Conservation (phyloP, 1,140 invertebrate genomes). For the Oreohelix idahoensis region DNA sequence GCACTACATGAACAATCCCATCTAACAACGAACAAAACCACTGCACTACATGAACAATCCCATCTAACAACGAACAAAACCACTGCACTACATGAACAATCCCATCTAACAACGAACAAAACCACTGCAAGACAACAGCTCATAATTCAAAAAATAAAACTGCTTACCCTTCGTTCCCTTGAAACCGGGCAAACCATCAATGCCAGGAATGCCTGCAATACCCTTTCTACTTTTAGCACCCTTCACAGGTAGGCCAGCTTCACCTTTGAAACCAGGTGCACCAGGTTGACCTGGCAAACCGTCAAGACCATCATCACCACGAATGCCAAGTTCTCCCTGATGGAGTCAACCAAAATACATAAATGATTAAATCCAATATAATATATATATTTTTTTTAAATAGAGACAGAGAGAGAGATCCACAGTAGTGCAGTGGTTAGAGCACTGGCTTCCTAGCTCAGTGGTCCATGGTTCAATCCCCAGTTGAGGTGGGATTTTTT, state of each 20-base stretch:
- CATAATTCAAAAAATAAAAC: not conserved
- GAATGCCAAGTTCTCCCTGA: slow-evolving; percentile 37
- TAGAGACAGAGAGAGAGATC: too few relatives aligned
- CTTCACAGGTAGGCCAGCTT: not conserved
- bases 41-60: too few relatives aligned
- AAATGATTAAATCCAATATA: not conserved
- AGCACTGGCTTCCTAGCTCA: too few relatives aligned
- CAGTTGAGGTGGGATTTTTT: too few relatives aligned
- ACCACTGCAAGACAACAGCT: not conserved
- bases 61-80: too few relatives aligned
- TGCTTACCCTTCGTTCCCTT: slow-evolving; percentile 25
- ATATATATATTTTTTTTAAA: too few relatives aligned
- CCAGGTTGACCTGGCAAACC: slow-evolving; percentile 45
- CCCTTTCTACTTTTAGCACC: slow-evolving; percentile 30
- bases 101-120: too few relatives aligned
- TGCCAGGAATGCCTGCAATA: not conserved
- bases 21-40: too few relatives aligned
- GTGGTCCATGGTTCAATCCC: too few relatives aligned
- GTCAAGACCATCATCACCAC: slow-evolving; percentile 44
- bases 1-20: too few relatives aligned
- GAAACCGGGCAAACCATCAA: slow-evolving; percentile 40
- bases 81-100: too few relatives aligned
- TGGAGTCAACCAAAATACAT: not conserved
- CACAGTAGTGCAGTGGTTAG: too few relatives aligned
- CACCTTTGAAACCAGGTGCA: slow-evolving; percentile 34